Conservation (phyloP, 2,113 vertebrate genomes). For the Terrapene triunguis region DNA sequence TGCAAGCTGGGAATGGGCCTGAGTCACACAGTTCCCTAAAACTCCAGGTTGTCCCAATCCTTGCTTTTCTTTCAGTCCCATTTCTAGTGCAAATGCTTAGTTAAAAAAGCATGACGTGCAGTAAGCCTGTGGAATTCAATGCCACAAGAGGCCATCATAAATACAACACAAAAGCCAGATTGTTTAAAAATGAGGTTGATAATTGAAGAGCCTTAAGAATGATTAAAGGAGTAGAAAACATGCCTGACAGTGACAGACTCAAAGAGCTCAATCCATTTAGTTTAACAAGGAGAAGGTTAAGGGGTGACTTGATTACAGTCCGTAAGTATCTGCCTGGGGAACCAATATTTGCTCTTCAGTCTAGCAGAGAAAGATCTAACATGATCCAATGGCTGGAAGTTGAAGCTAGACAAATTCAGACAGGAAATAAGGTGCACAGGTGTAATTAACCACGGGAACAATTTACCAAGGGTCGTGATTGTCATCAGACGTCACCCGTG, state of each 20-base stretch:
- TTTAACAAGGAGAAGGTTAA: not conserved
- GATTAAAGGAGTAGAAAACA: not conserved
- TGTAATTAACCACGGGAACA: not conserved
- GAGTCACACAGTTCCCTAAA: not conserved
- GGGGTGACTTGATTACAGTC: not conserved
- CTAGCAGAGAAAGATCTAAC: not conserved
- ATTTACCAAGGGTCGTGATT: not conserved
- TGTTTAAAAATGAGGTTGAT: not conserved
- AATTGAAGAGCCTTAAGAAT: not conserved
- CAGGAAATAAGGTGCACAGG: no score
- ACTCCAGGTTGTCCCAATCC: not conserved
- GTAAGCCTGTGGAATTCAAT: not conserved
- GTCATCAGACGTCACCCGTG: no score
- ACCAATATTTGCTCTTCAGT: not conserved
- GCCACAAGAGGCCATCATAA: not conserved
- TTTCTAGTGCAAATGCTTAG: not conserved
- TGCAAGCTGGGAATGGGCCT: not conserved
- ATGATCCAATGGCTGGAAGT: not conserved
- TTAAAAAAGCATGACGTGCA: not conserved
- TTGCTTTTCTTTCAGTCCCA: not conserved
- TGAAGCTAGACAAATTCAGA: not conserved
- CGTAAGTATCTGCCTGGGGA: not conserved
- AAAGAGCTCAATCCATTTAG: not conserved
- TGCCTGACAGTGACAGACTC: not conserved
- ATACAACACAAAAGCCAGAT: not conserved